Percentiles rank a stretch among this genome's conserved stretches.
Evolutionary conservation across 2,797 vertebrate species (phyloP).

Genomic region (Coluber constrictor): DNA sequence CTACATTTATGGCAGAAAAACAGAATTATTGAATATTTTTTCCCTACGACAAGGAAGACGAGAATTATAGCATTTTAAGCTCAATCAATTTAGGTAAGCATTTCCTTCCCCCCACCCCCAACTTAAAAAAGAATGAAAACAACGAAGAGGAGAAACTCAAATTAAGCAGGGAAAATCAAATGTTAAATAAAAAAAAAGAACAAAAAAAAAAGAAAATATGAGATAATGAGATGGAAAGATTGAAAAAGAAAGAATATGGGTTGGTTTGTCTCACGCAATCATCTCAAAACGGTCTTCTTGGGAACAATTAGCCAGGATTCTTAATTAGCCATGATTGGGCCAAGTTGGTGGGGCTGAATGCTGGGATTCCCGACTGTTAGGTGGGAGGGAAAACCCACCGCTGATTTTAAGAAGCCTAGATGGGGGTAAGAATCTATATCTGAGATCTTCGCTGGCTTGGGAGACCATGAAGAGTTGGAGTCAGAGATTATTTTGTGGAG

Average conservation of each 20-base stretch:
- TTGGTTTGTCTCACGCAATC: rapidly evolving
- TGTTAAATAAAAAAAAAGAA: background rate
- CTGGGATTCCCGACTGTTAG: background rate
- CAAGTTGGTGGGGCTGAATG: background rate
- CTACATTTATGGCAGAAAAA: background rate
- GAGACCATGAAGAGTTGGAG: background rate
- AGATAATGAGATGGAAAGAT: too few relatives aligned
- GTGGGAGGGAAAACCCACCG: background rate
- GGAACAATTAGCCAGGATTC: background rate
- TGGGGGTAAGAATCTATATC: too few relatives aligned
- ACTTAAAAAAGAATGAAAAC: background rate
- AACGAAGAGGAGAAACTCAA: too few relatives aligned
- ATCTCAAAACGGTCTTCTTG: background rate
- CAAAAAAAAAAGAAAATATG: too few relatives aligned
- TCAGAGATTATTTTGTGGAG: too few relatives aligned
- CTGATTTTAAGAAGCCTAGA: background rate
- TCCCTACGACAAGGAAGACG: too few relatives aligned
- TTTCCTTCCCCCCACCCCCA: background rate
- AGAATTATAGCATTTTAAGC: too few relatives aligned
- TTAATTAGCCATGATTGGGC: background rate
- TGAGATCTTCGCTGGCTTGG: background rate
- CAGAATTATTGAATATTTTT: background rate
- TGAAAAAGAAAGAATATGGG: background rate
- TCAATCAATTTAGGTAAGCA: background rate
- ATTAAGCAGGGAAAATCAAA: background rate